Percentiles rank a stretch among this genome's conserved stretches.
Conservation (phyloP, 2,797 vertebrate genomes). For the Cossypha caffra region DNA sequence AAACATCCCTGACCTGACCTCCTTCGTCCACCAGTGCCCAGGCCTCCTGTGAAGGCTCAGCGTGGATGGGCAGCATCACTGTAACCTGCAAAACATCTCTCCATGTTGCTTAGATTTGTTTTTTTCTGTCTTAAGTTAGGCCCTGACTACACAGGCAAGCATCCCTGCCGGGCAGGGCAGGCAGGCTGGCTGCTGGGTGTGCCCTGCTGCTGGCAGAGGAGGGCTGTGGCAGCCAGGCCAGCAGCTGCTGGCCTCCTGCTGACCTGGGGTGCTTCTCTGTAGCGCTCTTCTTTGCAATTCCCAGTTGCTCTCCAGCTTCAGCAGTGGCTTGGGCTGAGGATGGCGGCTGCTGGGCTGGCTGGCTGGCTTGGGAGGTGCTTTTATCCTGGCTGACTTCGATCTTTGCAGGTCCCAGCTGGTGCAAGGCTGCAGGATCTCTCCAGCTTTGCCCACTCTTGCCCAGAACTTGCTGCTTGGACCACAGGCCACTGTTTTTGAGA, state of each 20-base stretch:
- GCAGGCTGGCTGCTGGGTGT: not conserved
- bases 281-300: not conserved
- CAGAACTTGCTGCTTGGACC: not conserved
- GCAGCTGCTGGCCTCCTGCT: not conserved
- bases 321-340: not conserved
- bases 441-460: not conserved
- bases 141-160: not conserved
- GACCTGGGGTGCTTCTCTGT: not conserved
- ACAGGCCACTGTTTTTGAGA: rapidly evolving
- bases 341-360: not conserved
- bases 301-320: not conserved
- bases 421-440: not conserved
- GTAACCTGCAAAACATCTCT: not conserved
- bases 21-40: rapidly evolving
- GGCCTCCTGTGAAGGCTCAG: not conserved
- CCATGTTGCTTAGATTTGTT: not conserved
- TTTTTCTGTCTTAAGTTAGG: not conserved
- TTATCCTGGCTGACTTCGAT: not conserved
- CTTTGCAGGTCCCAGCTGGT: not conserved
- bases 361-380: not conserved
- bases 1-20: not conserved
- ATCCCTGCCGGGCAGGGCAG: not conserved
- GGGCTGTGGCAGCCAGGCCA: not conserved
- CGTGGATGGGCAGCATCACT: not conserved
- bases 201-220: not conserved